Evolutionary conservation across 2,888 invertebrate genomes (phyloP).

Genomic region (Cataglyphis altisquamis): DNA sequence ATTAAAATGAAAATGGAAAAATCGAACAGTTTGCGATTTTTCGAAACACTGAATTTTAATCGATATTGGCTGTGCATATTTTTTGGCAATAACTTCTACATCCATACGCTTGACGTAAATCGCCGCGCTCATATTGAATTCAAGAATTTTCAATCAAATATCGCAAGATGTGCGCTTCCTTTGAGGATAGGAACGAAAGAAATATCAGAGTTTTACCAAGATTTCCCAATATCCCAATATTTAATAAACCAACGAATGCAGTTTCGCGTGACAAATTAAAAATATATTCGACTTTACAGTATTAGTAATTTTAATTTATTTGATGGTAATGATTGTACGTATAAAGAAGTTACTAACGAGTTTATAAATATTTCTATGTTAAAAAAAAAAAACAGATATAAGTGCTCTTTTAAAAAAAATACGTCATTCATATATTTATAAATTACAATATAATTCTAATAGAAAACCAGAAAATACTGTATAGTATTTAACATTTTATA

Average conservation of each 20-base stretch:
- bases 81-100: slow-evolving; percentile 29
- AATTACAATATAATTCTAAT: slow-evolving; percentile 16
- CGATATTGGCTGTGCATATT: slow-evolving; percentile 19
- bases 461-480: slow-evolving; percentile 9
- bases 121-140: slow-evolving; percentile 46
- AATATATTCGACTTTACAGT: slow-evolving; percentile 35
- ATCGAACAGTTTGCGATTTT: background rate
- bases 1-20: background rate
- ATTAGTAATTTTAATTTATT: slow-evolving; percentile 62
- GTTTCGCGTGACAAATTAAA: slow-evolving; percentile 59
- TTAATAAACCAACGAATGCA: slow-evolving; percentile 37
- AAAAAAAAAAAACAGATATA: background rate
- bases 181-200: slow-evolving; percentile 27
- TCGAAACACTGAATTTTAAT: slow-evolving; percentile 20
- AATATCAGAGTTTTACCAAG: slow-evolving; percentile 16
- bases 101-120: slow-evolving; percentile 35
- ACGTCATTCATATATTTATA: slow-evolving; percentile 27
- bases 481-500: slow-evolving; percentile 22
- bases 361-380: slow-evolving; percentile 30
- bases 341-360: background rate
- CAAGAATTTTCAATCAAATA: slow-evolving; percentile 55
- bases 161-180: slow-evolving; percentile 32
- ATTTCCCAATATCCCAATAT: slow-evolving; percentile 41
- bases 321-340: slow-evolving; percentile 29
- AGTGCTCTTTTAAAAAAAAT: background rate